Conservation (phyloP, 2,888 invertebrate species). For the Ectropis crepuscularia region DNA sequence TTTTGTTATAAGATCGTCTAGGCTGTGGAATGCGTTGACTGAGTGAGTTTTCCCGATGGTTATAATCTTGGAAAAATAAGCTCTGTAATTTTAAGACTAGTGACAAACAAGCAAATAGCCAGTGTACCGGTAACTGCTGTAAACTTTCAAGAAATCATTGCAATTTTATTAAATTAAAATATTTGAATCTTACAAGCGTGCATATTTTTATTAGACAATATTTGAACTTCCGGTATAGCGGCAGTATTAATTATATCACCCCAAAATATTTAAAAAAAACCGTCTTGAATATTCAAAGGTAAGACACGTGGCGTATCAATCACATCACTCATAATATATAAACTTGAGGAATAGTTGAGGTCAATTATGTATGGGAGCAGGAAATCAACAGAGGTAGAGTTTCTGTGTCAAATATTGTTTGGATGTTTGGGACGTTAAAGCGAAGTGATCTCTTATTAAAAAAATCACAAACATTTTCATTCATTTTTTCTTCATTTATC, state of each 20-base stretch:
- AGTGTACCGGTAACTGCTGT: too few relatives aligned
- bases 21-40: too few relatives aligned
- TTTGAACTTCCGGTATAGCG: conserved; percentile 23
- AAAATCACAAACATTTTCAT: too few relatives aligned
- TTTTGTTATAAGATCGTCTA: too few relatives aligned
- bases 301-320: conserved; percentile 55
- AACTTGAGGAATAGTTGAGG: conserved; percentile 53
- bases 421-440: too few relatives aligned
- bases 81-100: too few relatives aligned
- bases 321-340: conserved; percentile 51
- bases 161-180: neutral
- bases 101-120: too few relatives aligned
- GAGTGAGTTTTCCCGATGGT: too few relatives aligned
- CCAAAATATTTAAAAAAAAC: conserved; percentile 23
- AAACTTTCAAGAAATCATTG: too few relatives aligned
- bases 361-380: conserved; percentile 62
- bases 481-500: too few relatives aligned
- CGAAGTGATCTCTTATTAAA: too few relatives aligned
- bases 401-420: neutral
- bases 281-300: conserved; percentile 41
- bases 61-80: too few relatives aligned
- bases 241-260: conserved; percentile 29
- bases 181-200: neutral
- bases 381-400: neutral
- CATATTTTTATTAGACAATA: conserved; percentile 10